Percentiles rank a stretch among this genome's conserved stretches.
phyloP scores from a whole-genome alignment of 92 coral and sea anemone species.

The Palythoa caribaeorum region DNA sequence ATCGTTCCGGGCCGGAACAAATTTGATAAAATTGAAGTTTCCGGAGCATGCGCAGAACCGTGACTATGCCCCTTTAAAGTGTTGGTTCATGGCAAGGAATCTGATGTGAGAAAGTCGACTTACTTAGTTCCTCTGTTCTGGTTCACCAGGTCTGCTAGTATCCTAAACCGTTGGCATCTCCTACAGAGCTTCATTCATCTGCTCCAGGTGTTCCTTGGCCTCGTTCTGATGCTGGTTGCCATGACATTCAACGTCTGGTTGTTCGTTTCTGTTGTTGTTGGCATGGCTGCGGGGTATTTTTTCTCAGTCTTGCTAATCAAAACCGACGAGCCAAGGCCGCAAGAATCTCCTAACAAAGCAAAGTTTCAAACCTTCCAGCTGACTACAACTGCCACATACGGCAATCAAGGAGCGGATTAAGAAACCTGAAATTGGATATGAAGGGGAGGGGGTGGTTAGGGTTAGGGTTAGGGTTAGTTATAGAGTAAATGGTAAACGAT shows the following conservation, averaged over 20 bases:
- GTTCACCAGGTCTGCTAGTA: background rate
- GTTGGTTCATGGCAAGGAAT: background rate
- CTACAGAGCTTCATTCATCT: slow-evolving; percentile 22
- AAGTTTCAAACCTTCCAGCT: slow-evolving; percentile 30
- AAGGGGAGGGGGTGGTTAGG: too few species aligned
- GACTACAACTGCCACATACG: background rate
- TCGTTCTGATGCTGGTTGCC: slow-evolving; percentile 35
- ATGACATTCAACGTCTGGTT: slow-evolving; percentile 42
- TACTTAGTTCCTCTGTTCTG: background rate
- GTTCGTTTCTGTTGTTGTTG: slow-evolving; percentile 23
- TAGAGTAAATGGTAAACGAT: too few species aligned
- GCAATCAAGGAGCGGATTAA: background rate
- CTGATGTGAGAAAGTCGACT: background rate
- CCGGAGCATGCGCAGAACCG: too few species aligned
- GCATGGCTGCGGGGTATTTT: slow-evolving; percentile 23
- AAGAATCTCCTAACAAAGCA: background rate
- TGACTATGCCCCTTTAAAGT: too few species aligned
- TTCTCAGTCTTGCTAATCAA: slow-evolving; percentile 15
- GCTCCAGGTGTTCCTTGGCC: slow-evolving; percentile 35
- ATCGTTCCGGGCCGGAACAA: too few species aligned
- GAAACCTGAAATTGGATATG: background rate
- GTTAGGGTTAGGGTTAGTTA: too few species aligned
- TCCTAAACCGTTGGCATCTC: slow-evolving; percentile 6
- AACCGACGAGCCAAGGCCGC: background rate
- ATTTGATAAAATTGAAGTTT: too few species aligned